phyloP scores from a whole-genome alignment of 1,140 invertebrate genomes.

The Dreissena polymorpha region DNA sequence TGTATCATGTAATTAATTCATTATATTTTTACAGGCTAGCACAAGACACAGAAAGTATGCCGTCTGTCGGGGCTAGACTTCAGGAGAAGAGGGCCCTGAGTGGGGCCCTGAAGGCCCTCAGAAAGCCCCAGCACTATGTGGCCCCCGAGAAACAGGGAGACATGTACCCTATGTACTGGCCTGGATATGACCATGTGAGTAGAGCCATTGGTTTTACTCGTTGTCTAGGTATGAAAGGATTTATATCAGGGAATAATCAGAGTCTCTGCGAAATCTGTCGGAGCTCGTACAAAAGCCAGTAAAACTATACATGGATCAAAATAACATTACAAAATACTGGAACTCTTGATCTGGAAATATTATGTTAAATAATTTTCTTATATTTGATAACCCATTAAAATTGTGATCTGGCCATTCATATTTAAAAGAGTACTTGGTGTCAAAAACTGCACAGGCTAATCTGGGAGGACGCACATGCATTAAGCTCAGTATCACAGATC shows the following conservation, averaged over 20 bases:
- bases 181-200: slow-evolving; percentile 69
- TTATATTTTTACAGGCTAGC: too few relatives aligned
- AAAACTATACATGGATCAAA: not conserved
- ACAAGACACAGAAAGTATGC: not conserved
- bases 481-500: too few relatives aligned
- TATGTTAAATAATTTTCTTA: not conserved
- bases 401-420: too few relatives aligned
- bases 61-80: not conserved
- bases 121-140: slow-evolving; percentile 17
- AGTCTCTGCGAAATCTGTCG: not conserved
- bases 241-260: not conserved
- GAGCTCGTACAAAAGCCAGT: not conserved
- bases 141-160: slow-evolving; percentile 66
- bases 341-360: not conserved
- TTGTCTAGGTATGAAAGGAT: not conserved
- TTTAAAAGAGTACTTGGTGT: too few relatives aligned
- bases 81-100: slow-evolving; percentile 14
- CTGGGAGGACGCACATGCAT: too few relatives aligned
- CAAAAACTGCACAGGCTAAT: too few relatives aligned
- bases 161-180: slow-evolving; percentile 70
- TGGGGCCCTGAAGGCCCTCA: slow-evolving; percentile 18
- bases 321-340: not conserved
- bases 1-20: too few relatives aligned
- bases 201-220: not conserved
- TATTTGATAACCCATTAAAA: too few relatives aligned